Evolutionary conservation across 2,888 invertebrate species (phyloP).

Genomic region (Cryptocephalus moraei): DNA sequence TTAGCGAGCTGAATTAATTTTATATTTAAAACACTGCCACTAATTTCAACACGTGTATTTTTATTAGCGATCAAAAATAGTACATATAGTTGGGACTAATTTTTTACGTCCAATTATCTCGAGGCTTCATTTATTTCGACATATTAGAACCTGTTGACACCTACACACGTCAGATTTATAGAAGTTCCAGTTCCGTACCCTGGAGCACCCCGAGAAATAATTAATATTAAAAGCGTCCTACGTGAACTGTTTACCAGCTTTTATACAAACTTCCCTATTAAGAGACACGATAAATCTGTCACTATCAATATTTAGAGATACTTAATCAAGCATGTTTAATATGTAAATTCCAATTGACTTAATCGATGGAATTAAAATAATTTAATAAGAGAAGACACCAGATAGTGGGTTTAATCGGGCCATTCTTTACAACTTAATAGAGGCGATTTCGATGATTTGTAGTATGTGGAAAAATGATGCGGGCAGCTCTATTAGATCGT

Average conservation of each 20-base stretch:
- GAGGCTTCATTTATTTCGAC: too few species aligned
- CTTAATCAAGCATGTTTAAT: constrained; percentile 13
- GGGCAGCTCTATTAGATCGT: too few species aligned
- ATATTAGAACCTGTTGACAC: too few species aligned
- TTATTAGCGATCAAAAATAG: too few species aligned
- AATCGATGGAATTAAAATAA: constrained; percentile 14
- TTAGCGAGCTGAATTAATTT: too few species aligned
- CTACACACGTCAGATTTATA: too few species aligned
- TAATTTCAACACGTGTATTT: too few species aligned
- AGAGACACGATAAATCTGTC: constrained; percentile 12
- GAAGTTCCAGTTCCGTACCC: too few species aligned
- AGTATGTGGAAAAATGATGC: background rate
- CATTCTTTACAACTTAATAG: background rate
- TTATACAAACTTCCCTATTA: constrained; percentile 8
- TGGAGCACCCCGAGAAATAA: background rate
- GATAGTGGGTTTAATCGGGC: background rate
- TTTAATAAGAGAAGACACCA: constrained; percentile 2
- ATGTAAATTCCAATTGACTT: constrained; percentile 14
- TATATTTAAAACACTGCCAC: too few species aligned
- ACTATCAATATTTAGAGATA: constrained; percentile 14
- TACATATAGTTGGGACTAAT: too few species aligned
- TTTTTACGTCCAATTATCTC: too few species aligned
- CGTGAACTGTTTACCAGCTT: constrained; percentile 8
- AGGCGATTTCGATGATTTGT: constrained; percentile 1
- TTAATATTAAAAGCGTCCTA: constrained; percentile 1